Base-by-base conservation (phyloP, 2,888 invertebrate genomes). In the Peribatodes rhomboidaria region DNA sequence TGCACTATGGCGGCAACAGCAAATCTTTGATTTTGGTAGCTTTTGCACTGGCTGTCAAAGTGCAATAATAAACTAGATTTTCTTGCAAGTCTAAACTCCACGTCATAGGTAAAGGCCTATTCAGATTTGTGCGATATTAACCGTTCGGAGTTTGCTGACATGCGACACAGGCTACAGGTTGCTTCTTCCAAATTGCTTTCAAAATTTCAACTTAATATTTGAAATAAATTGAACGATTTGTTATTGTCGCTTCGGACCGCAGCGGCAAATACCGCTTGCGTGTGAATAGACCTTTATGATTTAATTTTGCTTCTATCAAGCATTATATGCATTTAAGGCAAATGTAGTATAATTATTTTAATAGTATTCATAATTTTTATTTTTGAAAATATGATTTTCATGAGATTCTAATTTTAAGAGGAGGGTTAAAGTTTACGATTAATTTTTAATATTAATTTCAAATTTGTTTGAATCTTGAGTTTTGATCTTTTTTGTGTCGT, bases 261-360 rank as follows among this genome's bases (percentile, higher is more conserved):
- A 35, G 35, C 11, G 1, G 35, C 35, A 9, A 35, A 35, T 35
- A 35, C 9, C 8, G 9, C 11, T 9, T 7, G 9, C 9, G 9
- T 35, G 1, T 35, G 1, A 35, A 35, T 35, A 41, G 16, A 16
- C 41, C 41, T 9, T 16, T 41, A 41, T 7, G 1, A n/a, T n/a
- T 35, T 9, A 35, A 41, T 9, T 16, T 41, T 41, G 16, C 41
- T 41, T 41, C 16, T 10, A 41, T 41, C 16, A 41, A 41, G 41
- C 41, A 41, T 16, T 16, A 41, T 9, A 41, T 41, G 41, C 46
- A 13, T 46, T n/a, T 41, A 20, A 46, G 46, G 46, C 46, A 6
- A 46, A 7, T 44, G 2, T 20, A 37, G 4, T 1, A 4, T 37
- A 1, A 37, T 37, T 37, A 37, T 2, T 37, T 37, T 2, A 14